These are phyloP conservation scores for Brachyhypopomus gauderio DNA, from an alignment of 2,113 vertebrate species.

Conservation along the genomic window DNA sequence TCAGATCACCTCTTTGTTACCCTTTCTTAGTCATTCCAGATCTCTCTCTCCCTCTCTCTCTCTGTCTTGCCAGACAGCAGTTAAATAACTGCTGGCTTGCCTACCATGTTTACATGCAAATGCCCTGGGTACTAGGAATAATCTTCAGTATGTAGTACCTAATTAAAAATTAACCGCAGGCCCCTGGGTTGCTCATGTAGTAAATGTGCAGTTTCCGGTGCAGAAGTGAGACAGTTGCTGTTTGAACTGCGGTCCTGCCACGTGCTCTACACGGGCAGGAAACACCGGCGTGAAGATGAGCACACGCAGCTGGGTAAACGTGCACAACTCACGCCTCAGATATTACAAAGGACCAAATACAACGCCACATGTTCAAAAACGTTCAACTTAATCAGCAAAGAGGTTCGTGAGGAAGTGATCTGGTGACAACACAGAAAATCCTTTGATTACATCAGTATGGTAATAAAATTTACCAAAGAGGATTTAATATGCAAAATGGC, in stretches of 20 bases:
- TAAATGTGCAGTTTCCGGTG: neutral
- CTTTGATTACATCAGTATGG: neutral
- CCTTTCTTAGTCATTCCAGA: neutral
- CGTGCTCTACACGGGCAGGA: neutral
- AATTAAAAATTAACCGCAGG: conserved; percentile 43
- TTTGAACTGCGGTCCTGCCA: neutral
- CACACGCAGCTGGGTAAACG: neutral
- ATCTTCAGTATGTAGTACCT: conserved; percentile 34
- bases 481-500: neutral
- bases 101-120: conserved; percentile 31
- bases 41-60: neutral
- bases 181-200: conserved; percentile 1
- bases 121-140: conserved; percentile 32
- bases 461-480: neutral
- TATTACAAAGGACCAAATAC: too few relatives aligned
- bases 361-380: too few relatives aligned
- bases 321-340: too few relatives aligned
- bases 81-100: conserved; percentile 30
- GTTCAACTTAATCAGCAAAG: too few relatives aligned
- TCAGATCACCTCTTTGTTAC: conserved; percentile 4
- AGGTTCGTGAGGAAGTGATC: too few relatives aligned
- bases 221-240: neutral
- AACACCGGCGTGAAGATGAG: neutral
- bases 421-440: neutral
- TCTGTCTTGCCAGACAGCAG: conserved; percentile 1